These are phyloP conservation scores for Sesamia nonagrioides DNA, from an alignment of 1,140 invertebrate genomes.

Conservation along the genomic window DNA sequence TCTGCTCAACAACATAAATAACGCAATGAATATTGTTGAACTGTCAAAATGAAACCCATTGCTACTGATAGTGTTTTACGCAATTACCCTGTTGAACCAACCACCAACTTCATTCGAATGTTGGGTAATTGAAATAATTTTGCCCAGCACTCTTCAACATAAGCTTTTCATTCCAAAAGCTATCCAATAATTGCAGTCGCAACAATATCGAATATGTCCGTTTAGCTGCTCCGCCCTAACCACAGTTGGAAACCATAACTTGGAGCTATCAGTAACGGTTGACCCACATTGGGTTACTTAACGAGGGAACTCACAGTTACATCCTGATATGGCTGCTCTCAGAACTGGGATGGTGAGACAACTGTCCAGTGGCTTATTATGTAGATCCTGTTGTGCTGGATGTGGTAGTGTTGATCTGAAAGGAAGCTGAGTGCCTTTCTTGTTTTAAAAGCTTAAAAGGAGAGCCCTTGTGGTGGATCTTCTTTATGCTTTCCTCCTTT, in stretches of 20 bases:
- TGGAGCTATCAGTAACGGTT: constrained; percentile 68
- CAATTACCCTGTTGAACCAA: no score
- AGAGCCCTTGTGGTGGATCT: no score
- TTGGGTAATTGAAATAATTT: no score
- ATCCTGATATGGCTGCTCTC: constrained; percentile 79
- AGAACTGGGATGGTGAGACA: constrained; percentile 77
- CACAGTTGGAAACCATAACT: constrained; percentile 28
- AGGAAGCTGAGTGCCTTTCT: background rate
- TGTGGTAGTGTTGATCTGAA: constrained; percentile 11
- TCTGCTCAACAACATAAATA: no score
- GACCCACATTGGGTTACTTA: constrained; percentile 75
- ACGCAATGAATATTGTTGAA: no score
- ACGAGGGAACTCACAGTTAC: constrained; percentile 75
- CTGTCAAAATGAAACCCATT: no score
- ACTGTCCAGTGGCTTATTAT: constrained; percentile 71
- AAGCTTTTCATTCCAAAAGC: background rate
- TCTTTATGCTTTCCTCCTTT: background rate
- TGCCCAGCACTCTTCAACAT: background rate
- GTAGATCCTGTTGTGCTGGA: constrained; percentile 50
- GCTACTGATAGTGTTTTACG: no score
- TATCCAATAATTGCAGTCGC: constrained; percentile 10
- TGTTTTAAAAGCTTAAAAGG: background rate
- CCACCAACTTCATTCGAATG: no score
- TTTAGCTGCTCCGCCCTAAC: constrained; percentile 37
- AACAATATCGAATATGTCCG: constrained; percentile 13